Percentiles rank a stretch among this genome's conserved stretches.
Evolutionary conservation across 2,113 vertebrate species (phyloP).

Genomic region (Heterotis niloticus): DNA sequence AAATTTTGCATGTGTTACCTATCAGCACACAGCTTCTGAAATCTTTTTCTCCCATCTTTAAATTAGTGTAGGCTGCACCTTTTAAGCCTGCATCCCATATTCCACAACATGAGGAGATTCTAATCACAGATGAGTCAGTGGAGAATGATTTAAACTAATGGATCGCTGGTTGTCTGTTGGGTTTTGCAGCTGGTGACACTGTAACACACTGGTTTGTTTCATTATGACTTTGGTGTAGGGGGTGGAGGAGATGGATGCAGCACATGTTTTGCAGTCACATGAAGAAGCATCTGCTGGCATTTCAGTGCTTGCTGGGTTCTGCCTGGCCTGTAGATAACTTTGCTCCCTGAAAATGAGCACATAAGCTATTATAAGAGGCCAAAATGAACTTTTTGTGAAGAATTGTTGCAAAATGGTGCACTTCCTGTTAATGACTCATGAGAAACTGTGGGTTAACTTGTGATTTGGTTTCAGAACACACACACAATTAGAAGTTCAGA

Average conservation of each 20-base stretch:
- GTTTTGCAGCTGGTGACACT: conserved; percentile 5
- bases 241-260: too few relatives aligned
- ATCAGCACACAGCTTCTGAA: background rate
- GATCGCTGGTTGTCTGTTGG: background rate
- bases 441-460: background rate
- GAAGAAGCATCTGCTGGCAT: background rate
- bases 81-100: background rate
- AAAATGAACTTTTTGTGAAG: background rate
- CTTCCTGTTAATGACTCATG: background rate
- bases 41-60: background rate
- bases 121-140: conserved; percentile 19
- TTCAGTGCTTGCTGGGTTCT: background rate
- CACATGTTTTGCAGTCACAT: background rate
- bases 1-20: background rate
- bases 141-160: background rate
- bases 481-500: background rate
- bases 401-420: background rate
- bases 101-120: conserved; percentile 3
- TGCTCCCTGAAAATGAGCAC: background rate
- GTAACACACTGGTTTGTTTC: background rate
- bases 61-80: background rate
- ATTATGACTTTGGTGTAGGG: background rate
- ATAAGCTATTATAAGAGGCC: background rate
- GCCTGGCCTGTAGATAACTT: background rate
- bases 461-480: background rate